Base-by-base conservation (phyloP, 1,140 invertebrate genomes). In the Eumeta japonica region DNA sequence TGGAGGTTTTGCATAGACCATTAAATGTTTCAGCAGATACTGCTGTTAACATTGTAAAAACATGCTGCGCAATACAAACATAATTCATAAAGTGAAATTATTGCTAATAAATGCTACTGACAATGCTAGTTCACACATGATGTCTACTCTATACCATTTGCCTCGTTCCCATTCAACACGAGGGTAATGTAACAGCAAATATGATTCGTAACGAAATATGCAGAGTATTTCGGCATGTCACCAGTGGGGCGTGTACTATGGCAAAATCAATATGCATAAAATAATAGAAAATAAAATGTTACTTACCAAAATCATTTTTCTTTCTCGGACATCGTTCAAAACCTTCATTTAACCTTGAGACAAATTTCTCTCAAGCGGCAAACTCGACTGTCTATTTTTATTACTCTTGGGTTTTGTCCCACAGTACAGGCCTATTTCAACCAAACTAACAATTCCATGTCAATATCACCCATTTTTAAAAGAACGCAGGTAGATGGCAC, bases 1-100 rank as follows among this genome's bases (percentile, higher is more conserved):
- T 76, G 61, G 64, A 44, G 61, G 33, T 77, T 34, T 63, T 75
- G 17, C 39, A 46, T 28, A 48, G 37, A 39, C 28, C 49, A 15
- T 51, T 65, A 31, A 35, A 50, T 41, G 44, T 55, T 41, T 15
- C 37, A 40, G 38, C 38, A 39, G 43, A 58, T 29, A 30, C 37
- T 43, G 48, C 49, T 37, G 47, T 50, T 33, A 20, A 45, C 24
- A 58, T 62, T 48, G 43, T 60, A 39, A 56, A 60, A 46, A 42
- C 44, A 39, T 41, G 43, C 18, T 44, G 41, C 20, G 19, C 47
- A 16, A 16, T 50, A 20, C 48, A 16, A 46, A 50, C 40, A n/a
- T n/a, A n/a, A n/a, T n/a, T n/a, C n/a, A n/a, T n/a, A n/a, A n/a
- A n/a, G n/a, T n/a, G n/a, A n/a, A n/a, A n/a, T n/a, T n/a, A n/a